Conservation (phyloP, 37 sponge, comb jelly and placozoan species). For the Hexactinellida sp. region DNA sequence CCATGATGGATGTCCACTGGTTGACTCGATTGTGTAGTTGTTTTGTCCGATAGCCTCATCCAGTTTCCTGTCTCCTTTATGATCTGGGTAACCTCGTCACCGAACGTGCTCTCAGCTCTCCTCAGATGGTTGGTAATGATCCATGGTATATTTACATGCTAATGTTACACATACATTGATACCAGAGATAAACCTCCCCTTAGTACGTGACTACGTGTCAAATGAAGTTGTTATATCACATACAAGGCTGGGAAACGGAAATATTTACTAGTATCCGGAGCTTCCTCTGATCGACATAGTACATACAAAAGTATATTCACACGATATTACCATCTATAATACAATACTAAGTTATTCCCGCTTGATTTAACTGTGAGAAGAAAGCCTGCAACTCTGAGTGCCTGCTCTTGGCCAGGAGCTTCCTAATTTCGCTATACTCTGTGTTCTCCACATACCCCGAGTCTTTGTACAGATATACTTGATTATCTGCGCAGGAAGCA, state of each 20-base stretch:
- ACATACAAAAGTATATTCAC: too few relatives aligned
- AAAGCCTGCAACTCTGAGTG: background rate
- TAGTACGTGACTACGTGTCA: too few relatives aligned
- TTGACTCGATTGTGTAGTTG: conserved; percentile 93
- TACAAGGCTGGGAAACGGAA: too few relatives aligned
- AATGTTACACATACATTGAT: too few relatives aligned
- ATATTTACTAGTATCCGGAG: too few relatives aligned
- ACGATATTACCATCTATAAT: too few relatives aligned
- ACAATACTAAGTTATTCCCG: background rate
- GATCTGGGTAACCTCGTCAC: conserved; percentile 84
- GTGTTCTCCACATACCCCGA: background rate
- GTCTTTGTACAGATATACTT: background rate
- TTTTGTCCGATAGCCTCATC: too few relatives aligned
- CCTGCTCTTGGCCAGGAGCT: background rate
- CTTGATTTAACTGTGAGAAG: background rate
- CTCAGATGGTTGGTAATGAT: conserved; percentile 29
- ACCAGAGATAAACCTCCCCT: too few relatives aligned
- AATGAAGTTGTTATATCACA: too few relatives aligned
- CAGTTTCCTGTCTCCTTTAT: conserved; percentile 88
- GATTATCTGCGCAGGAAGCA: conserved; percentile 1
- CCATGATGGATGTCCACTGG: conserved; percentile 96
- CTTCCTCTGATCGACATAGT: too few relatives aligned
- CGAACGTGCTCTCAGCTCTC: conserved; percentile 74
- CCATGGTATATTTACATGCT: too few relatives aligned
- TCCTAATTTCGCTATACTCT: background rate